phyloP scores from a whole-genome alignment of 2,888 invertebrate species.

The Protophormia terraenovae region DNA sequence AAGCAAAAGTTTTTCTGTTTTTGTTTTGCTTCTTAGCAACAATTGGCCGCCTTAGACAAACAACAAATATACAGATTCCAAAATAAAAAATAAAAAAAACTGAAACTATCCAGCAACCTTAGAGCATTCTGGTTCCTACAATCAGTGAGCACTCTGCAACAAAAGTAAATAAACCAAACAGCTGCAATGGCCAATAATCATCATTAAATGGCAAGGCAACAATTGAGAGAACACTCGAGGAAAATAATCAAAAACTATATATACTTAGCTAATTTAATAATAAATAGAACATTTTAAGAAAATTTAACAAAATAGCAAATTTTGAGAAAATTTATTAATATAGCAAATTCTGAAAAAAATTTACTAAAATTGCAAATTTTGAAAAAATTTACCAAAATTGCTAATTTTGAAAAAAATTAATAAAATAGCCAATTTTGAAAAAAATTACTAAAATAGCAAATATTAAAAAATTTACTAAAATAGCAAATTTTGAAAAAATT shows the following conservation, averaged over 20 bases:
- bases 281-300: background rate
- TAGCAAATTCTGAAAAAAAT: no score
- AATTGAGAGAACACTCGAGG: conserved; percentile 15
- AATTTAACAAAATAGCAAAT: no score
- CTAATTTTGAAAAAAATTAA: no score
- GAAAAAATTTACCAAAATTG: no score
- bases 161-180: conserved; percentile 54
- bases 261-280: background rate
- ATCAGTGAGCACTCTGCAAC: conserved; percentile 34
- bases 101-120: conserved; percentile 40
- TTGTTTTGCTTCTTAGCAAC: conserved; percentile 34
- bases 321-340: no score
- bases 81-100: background rate
- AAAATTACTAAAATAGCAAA: no score
- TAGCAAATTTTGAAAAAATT: no score
- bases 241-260: no score
- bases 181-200: conserved; percentile 67
- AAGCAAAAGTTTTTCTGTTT: background rate
- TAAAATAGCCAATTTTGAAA: no score
- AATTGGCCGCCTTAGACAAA: conserved; percentile 32
- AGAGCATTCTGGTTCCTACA: conserved; percentile 51
- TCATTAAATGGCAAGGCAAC: conserved; percentile 58
- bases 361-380: no score
- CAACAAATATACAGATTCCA: conserved; percentile 41
- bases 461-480: no score